phyloP scores from a whole-genome alignment of 2,797 vertebrate species.

The Antennarius maculatus region DNA sequence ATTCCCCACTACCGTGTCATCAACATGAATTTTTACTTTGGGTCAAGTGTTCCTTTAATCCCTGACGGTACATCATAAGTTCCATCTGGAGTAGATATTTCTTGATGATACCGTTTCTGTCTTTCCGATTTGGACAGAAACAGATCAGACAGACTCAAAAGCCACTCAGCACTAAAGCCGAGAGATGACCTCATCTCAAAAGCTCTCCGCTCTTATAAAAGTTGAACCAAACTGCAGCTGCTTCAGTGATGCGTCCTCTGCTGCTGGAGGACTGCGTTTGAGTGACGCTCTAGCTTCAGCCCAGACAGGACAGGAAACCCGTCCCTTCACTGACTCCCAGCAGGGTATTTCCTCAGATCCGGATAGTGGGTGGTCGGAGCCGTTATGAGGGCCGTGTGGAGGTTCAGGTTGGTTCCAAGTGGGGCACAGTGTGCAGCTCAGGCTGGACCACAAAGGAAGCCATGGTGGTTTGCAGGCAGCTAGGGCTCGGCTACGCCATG shows the following conservation, averaged over 20 bases:
- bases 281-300: slow-evolving; percentile 6
- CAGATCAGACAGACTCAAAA: slow-evolving; percentile 24
- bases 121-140: slow-evolving; percentile 24
- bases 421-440: slow-evolving; percentile 90
- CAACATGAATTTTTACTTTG: too few relatives aligned
- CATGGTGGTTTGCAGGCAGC: slow-evolving; percentile 92
- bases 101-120: slow-evolving; percentile 3
- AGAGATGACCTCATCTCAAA: slow-evolving; percentile 60
- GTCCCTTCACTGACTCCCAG: slow-evolving; percentile 75
- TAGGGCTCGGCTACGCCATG: slow-evolving; percentile 91
- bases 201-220: slow-evolving; percentile 15
- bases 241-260: slow-evolving; percentile 20
- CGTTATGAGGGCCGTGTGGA: slow-evolving; percentile 89
- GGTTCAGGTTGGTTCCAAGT: slow-evolving; percentile 87
- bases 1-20: too few relatives aligned
- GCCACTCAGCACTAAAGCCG: slow-evolving; percentile 21
- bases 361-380: slow-evolving; percentile 86
- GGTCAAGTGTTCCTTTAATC: not conserved
- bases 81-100: slow-evolving; percentile 37
- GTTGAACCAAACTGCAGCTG: slow-evolving; percentile 44
- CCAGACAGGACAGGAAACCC: slow-evolving; percentile 60
- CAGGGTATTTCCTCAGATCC: slow-evolving; percentile 87
- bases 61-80: slow-evolving; percentile 43
- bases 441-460: slow-evolving; percentile 92
- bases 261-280: slow-evolving; percentile 4